Conservation (phyloP, 2,888 invertebrate genomes). For the Eudasyphora cyanicolor region DNA sequence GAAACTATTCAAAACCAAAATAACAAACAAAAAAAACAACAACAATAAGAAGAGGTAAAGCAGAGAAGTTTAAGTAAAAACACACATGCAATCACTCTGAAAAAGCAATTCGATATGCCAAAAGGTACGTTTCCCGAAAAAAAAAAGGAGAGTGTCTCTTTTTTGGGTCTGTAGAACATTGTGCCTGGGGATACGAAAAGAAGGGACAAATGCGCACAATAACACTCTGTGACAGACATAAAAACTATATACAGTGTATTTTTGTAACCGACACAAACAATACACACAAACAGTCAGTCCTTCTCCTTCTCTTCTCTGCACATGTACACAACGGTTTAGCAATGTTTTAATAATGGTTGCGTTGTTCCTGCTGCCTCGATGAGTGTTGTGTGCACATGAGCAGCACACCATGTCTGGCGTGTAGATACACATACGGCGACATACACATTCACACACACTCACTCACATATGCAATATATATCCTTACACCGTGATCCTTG, state of each 20-base stretch:
- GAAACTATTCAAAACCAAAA: conserved; percentile 41
- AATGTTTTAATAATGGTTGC: conserved; percentile 5
- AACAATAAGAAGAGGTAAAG: background rate
- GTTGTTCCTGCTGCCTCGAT: background rate
- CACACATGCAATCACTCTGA: background rate
- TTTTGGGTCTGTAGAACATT: background rate
- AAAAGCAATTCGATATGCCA: background rate
- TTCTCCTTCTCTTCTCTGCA: too few species aligned
- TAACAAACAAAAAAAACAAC: background rate
- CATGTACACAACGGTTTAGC: conserved; percentile 60
- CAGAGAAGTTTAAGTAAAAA: background rate
- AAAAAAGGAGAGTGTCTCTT: background rate
- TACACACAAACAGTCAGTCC: too few species aligned
- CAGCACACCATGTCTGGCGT: background rate
- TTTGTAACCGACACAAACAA: conserved; percentile 22
- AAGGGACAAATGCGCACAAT: background rate
- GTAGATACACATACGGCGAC: background rate
- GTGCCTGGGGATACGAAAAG: background rate
- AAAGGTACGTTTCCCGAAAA: background rate
- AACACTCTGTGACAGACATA: background rate
- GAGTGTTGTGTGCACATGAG: background rate
- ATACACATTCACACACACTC: too few species aligned
- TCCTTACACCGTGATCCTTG: too few species aligned
- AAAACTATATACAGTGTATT: background rate
- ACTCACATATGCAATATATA: too few species aligned